phyloP scores from a whole-genome alignment of 2,888 invertebrate species.

The Epinotia brunnichana region DNA sequence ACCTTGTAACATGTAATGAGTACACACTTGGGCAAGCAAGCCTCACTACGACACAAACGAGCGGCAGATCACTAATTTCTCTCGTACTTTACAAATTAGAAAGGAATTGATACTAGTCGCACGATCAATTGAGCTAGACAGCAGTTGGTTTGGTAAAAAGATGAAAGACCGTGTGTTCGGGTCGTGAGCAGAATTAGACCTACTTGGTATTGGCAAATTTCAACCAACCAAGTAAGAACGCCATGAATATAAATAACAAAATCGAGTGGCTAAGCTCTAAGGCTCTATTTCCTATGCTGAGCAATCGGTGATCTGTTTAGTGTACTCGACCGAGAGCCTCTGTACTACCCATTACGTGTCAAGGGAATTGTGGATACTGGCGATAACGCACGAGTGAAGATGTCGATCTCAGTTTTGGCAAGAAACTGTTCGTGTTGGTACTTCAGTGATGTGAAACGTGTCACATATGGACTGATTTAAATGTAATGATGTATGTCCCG shows the following conservation, averaged over 20 bases:
- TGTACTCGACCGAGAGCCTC: too few species aligned
- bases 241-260: neutral
- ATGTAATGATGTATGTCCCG: constrained; percentile 32
- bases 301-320: too few species aligned
- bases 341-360: neutral
- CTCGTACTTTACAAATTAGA: neutral
- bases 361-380: constrained; percentile 2
- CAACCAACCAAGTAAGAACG: neutral
- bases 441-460: constrained; percentile 26
- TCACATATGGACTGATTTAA: constrained; percentile 38
- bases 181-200: neutral
- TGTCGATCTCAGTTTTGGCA: neutral
- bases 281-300: neutral
- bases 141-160: neutral
- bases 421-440: constrained; percentile 9
- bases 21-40: neutral
- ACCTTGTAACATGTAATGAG: neutral
- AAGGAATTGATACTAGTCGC: neutral
- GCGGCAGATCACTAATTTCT: neutral
- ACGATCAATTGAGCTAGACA: too few species aligned
- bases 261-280: neutral
- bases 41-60: too few species aligned
- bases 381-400: neutral
- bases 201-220: neutral
- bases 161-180: neutral